A percentile compares a stretch with the other conserved stretches of the same genome.
Conservation (phyloP, 1,140 invertebrate genomes). For the Aphelinus certus region DNA sequence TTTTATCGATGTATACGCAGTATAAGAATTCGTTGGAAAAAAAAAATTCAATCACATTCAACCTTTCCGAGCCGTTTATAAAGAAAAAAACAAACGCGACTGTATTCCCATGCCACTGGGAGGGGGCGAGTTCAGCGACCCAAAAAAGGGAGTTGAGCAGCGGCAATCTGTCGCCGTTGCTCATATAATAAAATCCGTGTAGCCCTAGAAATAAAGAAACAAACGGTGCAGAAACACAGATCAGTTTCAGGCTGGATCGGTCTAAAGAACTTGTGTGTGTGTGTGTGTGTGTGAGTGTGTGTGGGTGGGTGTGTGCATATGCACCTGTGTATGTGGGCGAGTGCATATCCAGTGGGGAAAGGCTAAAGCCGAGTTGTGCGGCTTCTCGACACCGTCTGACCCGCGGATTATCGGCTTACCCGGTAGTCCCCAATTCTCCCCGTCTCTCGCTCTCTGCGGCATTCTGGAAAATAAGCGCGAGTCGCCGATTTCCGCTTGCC, state of each 20-base stretch:
- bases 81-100: too few species aligned
- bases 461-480: too few species aligned
- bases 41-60: too few species aligned
- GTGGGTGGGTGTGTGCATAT: not conserved
- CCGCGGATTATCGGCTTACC: conserved; percentile 63
- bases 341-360: not conserved
- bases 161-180: too few species aligned
- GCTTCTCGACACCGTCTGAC: conserved; percentile 64
- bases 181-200: not conserved
- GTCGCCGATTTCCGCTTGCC: too few species aligned
- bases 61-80: too few species aligned
- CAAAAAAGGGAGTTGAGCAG: not conserved
- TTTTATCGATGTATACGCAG: too few species aligned
- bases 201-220: conserved; percentile 16
- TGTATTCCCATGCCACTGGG: not conserved
- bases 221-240: conserved; percentile 39
- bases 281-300: not conserved
- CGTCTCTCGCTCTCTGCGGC: too few species aligned
- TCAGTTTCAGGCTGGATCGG: conserved; percentile 38
- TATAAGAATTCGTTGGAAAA: too few species aligned
- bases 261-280: not conserved
- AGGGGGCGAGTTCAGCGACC: not conserved
- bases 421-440: conserved; percentile 1
- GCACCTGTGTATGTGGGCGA: not conserved
- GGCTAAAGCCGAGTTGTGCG: conserved; percentile 57